Evolutionary conservation across 2,888 invertebrate species (phyloP).

Genomic region (Epinotia nisella): DNA sequence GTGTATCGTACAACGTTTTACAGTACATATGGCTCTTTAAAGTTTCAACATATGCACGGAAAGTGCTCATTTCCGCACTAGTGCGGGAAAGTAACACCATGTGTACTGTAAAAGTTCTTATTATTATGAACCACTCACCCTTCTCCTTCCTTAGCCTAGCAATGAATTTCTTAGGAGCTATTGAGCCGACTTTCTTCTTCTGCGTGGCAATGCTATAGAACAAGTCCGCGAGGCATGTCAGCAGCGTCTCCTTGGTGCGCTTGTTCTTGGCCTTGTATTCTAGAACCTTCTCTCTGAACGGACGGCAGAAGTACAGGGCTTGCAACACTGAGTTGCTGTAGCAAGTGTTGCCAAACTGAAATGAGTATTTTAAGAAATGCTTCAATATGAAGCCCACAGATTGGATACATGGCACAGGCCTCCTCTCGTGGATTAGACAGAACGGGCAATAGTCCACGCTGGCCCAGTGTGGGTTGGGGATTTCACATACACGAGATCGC

Average conservation of each 20-base stretch:
- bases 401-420: too few relatives aligned
- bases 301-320: constrained; percentile 99
- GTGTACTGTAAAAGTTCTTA: background rate
- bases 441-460: too few relatives aligned
- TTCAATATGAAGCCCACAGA: background rate
- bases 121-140: constrained; percentile 81
- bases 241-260: constrained; percentile 97
- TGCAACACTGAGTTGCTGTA: constrained; percentile 99
- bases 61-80: too few relatives aligned
- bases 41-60: too few relatives aligned
- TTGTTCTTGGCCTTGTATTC: constrained; percentile 99
- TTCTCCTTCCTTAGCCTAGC: constrained; percentile 99
- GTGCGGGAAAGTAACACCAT: too few relatives aligned
- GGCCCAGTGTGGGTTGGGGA: too few relatives aligned
- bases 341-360: constrained; percentile 99
- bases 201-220: constrained; percentile 99
- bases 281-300: constrained; percentile 98
- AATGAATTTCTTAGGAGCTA: constrained; percentile 99
- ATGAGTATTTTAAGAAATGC: constrained; percentile 48
- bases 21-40: too few relatives aligned
- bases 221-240: constrained; percentile 99
- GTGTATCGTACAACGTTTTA: too few relatives aligned
- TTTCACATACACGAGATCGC: too few relatives aligned
- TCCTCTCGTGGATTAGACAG: too few relatives aligned
- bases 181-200: constrained; percentile 99